These are phyloP conservation scores for Bombyx mori DNA, from an alignment of 1,140 invertebrate species.

Conservation along the genomic window DNA sequence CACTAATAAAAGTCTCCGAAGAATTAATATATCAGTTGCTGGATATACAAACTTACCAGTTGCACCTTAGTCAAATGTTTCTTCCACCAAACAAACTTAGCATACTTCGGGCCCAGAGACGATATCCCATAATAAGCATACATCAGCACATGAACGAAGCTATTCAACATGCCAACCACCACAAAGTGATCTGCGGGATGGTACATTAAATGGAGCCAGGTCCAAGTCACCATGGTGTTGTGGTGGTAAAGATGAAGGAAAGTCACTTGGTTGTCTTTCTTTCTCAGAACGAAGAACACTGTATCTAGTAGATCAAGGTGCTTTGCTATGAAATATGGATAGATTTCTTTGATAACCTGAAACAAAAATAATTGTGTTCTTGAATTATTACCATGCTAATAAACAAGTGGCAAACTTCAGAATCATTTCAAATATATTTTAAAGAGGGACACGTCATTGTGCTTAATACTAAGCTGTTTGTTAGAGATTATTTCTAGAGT, in stretches of 20 bases:
- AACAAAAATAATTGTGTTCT: background rate
- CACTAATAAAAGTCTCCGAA: no score
- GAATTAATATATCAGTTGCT: no score
- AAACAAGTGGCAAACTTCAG: no score
- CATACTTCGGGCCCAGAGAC: conserved; percentile 88
- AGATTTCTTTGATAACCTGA: conserved; percentile 40
- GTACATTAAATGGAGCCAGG: conserved; percentile 46
- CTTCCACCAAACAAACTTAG: conserved; percentile 95
- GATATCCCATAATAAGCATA: conserved; percentile 92
- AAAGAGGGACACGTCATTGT: no score
- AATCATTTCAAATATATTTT: no score
- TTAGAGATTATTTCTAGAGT: no score
- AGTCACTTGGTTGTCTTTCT: conserved; percentile 85
- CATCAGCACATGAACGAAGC: conserved; percentile 91
- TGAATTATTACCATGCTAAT: no score
- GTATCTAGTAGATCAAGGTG: conserved; percentile 54
- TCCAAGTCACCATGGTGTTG: conserved; percentile 75
- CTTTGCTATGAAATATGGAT: conserved; percentile 53
- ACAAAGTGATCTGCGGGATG: conserved; percentile 51
- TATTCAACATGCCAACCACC: conserved; percentile 53
- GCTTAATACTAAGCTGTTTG: no score
- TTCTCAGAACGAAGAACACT: conserved; percentile 69
- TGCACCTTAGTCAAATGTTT: conserved; percentile 92
- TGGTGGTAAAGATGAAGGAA: conserved; percentile 91
- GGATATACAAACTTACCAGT: conserved; percentile 76